Base-by-base conservation (phyloP, 2,888 invertebrate species). In the Cryptus armator region DNA sequence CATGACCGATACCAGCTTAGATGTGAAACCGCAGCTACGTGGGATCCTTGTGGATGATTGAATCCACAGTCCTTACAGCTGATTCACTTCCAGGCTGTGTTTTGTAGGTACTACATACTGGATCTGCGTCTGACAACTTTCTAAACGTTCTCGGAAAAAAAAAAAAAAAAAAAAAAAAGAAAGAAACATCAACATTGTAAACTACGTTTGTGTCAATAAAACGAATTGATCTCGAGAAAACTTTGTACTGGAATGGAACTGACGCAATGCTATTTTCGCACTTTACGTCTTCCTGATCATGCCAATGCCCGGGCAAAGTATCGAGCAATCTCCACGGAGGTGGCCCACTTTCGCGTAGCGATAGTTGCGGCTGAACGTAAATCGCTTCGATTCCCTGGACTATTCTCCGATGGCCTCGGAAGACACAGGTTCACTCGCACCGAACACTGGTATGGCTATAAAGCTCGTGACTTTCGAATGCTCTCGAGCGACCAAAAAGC, bases 301-400 rank as follows among this genome's bases (percentile, higher is more conserved):
- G 51, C n/a, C 46, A n/a, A 16, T 74, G 16, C n/a, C 46, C 53
- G 29, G 53, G 12, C 46, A 29, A 51, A 67, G 19, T 19, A 10
- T 19, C 44, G 74, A 64, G 37, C 59, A 84, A 37, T 43, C 64
- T 78, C 74, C 6, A 62, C 37, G 72, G 82, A 72, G 59, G 48
- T 46, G 43, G 44, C 64, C 81, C 67, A 72, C 44, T 77, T 84
- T 82, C 70, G 37, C 74, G 24, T 67, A 29, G 62, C 10, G 62
- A 56, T 48, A 76, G 67, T 66, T 64, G 19, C 71, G 32, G 71
- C 48, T 12, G 43, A 84, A 66, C 83, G 77, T 83, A 85, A 79
- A 83, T 85, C 78, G 85, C 66, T 80, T 84, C 75, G 71, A 84
- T 76, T 84, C 83, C 80, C 83, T 48, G 66, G 71, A 80, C 83